These are phyloP conservation scores for Limnothrissa miodon DNA, from an alignment of 2,113 vertebrate species.

Conservation along the genomic window DNA sequence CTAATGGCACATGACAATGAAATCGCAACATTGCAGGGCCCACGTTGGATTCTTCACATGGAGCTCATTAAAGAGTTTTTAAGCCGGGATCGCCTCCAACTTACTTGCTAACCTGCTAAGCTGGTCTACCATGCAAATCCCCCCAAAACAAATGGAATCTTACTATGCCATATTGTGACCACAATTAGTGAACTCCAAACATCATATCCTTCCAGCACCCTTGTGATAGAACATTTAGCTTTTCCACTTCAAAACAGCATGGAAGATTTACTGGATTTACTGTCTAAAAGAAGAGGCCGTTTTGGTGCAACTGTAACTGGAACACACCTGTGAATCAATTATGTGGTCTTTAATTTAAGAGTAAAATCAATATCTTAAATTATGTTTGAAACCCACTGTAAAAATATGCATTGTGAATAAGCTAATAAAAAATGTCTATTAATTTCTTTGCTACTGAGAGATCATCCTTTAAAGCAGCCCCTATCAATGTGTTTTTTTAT, in stretches of 20 bases:
- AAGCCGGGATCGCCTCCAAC: slow-evolving; percentile 53
- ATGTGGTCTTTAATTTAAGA: neutral
- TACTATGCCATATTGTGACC: slow-evolving; percentile 37
- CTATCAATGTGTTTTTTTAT: neutral
- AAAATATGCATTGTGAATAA: neutral
- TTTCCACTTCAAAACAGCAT: neutral
- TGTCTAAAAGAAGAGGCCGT: neutral
- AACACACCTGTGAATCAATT: neutral
- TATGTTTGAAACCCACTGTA: neutral
- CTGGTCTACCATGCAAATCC: slow-evolving; percentile 46
- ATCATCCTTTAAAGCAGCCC: neutral
- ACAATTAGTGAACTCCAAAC: slow-evolving; percentile 38
- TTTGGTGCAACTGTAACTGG: neutral
- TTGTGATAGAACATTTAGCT: neutral
- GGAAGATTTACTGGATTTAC: neutral
- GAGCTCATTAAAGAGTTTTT: slow-evolving; percentile 55
- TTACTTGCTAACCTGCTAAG: slow-evolving; percentile 56
- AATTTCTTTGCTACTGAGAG: neutral
- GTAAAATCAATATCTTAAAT: neutral
- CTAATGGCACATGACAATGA: slow-evolving; percentile 62
- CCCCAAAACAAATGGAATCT: slow-evolving; percentile 23
- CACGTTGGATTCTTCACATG: slow-evolving; percentile 40
- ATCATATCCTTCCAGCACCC: slow-evolving; percentile 39
- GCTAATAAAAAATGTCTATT: neutral
- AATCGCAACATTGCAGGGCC: slow-evolving; percentile 62